These are phyloP conservation scores for Macrochelys suwanniensis DNA, from an alignment of 2,797 vertebrate species.

Conservation along the genomic window DNA sequence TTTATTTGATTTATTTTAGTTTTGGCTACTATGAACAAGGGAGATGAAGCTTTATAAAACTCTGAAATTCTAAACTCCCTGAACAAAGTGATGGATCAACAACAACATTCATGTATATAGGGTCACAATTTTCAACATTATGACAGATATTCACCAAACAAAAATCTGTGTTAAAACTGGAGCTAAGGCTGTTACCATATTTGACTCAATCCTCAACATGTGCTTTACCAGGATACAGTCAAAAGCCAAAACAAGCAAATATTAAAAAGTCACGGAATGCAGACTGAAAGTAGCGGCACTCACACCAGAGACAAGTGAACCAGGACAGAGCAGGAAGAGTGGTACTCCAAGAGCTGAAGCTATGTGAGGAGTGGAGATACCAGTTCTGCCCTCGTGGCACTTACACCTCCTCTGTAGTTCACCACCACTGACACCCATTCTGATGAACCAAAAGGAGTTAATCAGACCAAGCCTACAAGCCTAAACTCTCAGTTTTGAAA, in stretches of 20 bases:
- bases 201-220: not conserved
- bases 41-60: not conserved
- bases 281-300: not conserved
- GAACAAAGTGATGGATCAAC: not conserved
- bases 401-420: not conserved
- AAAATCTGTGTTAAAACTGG: not conserved
- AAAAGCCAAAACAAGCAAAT: not conserved
- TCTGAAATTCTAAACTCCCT: not conserved
- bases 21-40: not conserved
- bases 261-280: not conserved
- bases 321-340: not conserved
- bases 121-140: not conserved
- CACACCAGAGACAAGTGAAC: not conserved
- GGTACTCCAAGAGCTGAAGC: not conserved
- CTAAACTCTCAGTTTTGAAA: not conserved
- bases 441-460: not conserved
- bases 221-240: not conserved
- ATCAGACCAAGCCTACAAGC: not conserved
- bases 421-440: not conserved
- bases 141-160: not conserved
- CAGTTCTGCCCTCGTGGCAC: not conserved
- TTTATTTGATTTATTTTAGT: fast-evolving
- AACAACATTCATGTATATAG: not conserved
- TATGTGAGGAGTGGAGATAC: not conserved
- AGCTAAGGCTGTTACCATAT: not conserved